phyloP scores from a whole-genome alignment of 1,140 invertebrate genomes.

The Zeugodacus cucurbitae region DNA sequence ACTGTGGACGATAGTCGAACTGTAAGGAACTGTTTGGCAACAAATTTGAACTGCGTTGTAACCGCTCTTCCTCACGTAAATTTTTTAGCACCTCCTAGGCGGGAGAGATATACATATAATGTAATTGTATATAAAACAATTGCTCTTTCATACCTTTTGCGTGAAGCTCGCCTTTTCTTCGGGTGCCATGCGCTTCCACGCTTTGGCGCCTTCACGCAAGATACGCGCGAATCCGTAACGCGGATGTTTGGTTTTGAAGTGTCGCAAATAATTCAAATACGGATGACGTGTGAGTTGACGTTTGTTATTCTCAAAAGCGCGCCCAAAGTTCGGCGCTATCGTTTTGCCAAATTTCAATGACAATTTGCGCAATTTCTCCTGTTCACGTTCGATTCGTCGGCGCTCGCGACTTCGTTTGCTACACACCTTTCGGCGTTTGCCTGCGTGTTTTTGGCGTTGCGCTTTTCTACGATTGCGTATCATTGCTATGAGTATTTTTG shows the following conservation, averaged over 20 bases:
- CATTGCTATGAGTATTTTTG: background rate
- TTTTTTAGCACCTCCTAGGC: background rate
- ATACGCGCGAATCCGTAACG: slow-evolving; percentile 16
- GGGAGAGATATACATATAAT: background rate
- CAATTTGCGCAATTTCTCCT: slow-evolving; percentile 20
- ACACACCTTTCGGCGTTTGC: background rate
- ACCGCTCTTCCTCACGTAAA: background rate
- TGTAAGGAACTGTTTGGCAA: background rate
- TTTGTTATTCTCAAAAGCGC: background rate
- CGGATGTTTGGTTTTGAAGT: slow-evolving; percentile 30
- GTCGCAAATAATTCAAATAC: slow-evolving; percentile 37
- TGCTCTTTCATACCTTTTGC: background rate
- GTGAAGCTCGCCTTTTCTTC: background rate
- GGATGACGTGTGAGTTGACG: slow-evolving; percentile 23
- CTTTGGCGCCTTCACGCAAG: background rate
- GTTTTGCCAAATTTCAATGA: slow-evolving; percentile 39
- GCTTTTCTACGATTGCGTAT: background rate
- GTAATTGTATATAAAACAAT: background rate
- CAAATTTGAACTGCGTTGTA: background rate
- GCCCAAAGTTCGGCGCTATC: background rate
- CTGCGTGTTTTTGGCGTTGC: background rate
- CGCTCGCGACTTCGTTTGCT: slow-evolving; percentile 1
- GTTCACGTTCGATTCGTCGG: background rate
- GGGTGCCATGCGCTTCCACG: background rate
- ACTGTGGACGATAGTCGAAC: background rate